phyloP scores from a whole-genome alignment of 2,888 invertebrate genomes.

The Drosophila conformis region DNA sequence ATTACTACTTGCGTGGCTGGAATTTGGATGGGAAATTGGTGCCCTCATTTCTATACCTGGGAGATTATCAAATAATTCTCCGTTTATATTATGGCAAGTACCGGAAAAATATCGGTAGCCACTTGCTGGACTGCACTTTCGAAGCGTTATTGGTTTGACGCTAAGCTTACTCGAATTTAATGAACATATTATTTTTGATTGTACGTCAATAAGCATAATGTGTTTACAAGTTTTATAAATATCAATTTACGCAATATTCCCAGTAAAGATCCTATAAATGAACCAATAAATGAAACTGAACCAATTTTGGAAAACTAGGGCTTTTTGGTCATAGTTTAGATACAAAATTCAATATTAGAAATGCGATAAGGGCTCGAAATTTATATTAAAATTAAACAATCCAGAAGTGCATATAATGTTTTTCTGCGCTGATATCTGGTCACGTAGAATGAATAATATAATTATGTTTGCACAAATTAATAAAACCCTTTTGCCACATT shows the following conservation, averaged over 20 bases:
- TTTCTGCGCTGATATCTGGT: background rate
- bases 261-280: no score
- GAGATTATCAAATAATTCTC: constrained; percentile 61
- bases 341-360: background rate
- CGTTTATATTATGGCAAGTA: constrained; percentile 57
- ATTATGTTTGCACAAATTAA: background rate
- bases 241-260: background rate
- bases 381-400: background rate
- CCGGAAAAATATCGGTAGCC: constrained; percentile 16
- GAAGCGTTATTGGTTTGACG: constrained; percentile 28
- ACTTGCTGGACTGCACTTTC: constrained; percentile 47
- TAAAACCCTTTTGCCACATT: background rate
- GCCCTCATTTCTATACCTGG: constrained; percentile 63
- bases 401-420: background rate
- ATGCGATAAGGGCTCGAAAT: background rate
- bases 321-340: background rate
- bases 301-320: background rate
- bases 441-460: background rate
- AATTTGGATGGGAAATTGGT: constrained; percentile 41
- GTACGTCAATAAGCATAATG: background rate
- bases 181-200: constrained; percentile 1
- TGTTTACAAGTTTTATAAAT: background rate
- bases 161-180: background rate
- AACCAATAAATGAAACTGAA: background rate
- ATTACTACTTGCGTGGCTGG: constrained; percentile 65